Evolutionary conservation across 2,888 invertebrate genomes (phyloP), one percentile per base, ranked within the genome.

Genomic region (Reticulitermes lucifugus): DNA sequence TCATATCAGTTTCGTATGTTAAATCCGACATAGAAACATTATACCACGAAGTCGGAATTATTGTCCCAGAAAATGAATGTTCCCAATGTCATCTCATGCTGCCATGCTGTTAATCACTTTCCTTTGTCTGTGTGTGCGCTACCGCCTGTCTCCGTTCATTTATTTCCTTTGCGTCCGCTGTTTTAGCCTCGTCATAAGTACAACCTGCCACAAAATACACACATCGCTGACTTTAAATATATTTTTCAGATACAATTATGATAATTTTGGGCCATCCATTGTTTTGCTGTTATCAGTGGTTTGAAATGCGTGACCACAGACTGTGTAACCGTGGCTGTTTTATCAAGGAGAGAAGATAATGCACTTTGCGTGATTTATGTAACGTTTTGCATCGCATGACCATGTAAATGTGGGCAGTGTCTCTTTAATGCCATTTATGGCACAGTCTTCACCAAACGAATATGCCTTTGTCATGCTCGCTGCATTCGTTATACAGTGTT

Each of bases 51-150:
- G 14, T 21, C 12, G 73, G 41, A 73, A 73, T 41, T 73, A 35
- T 41, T 73, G 73, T 73, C 41, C 18, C 41, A 73, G 73, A 73
- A 73, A 73, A 41, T 73, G 73, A 73, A 73, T 73, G 41, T 73
- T 73, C 41, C 41, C 2, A 41, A 73, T 29, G 73, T 73, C 73
- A 73, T 73, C 35, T 41, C 41, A 41, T 21, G 2, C 73, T 35
- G 73, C 18, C 41, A 73, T 29, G 73, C 41, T 73, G 73, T 73
- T 73, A 41, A 73, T 73, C 73, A 73, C 41, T 73, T 73, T 73
- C 73, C 73, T 41, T 73, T 73, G 25, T 70, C 70, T 70, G 73
- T 65, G 65, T n/a, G 65, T n/a, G 65, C 65, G 18, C 5, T 25
- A 5, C 18, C 25, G 35, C 73, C 73, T 73, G 73, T 73, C 73